phyloP scores from a whole-genome alignment of 2,113 vertebrate genomes.

The Colius striatus region DNA sequence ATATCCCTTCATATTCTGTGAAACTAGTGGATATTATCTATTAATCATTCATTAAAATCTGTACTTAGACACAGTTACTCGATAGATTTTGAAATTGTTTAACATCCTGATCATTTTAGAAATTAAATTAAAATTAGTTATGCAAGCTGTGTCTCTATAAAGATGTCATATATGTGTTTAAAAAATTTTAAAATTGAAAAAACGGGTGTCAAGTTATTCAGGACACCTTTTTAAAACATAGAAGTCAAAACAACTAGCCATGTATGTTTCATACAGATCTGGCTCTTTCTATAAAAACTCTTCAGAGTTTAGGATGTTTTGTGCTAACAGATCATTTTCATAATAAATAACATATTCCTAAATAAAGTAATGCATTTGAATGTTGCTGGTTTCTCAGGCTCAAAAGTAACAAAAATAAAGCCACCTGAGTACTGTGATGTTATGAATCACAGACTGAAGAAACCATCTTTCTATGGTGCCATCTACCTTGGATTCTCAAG shows the following conservation, averaged over 20 bases:
- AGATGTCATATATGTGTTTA: neutral
- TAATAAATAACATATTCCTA: neutral
- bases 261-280: neutral
- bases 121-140: neutral
- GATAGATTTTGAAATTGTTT: neutral
- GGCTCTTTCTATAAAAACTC: neutral
- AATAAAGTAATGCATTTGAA: neutral
- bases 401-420: neutral
- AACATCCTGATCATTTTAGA: neutral
- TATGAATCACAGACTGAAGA: neutral
- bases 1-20: neutral
- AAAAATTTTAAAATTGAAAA: neutral
- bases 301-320: neutral
- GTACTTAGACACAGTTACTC: neutral
- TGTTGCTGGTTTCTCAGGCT: neutral
- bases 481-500: neutral
- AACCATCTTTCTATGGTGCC: neutral
- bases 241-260: neutral
- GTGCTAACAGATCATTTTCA: neutral
- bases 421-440: too few relatives aligned
- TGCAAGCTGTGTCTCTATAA: neutral
- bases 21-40: neutral
- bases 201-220: constrained; percentile 3
- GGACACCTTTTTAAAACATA: neutral
- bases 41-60: neutral